These are phyloP conservation scores for Dascyllus trimaculatus DNA, from an alignment of 2,113 vertebrate species.

Conservation along the genomic window DNA sequence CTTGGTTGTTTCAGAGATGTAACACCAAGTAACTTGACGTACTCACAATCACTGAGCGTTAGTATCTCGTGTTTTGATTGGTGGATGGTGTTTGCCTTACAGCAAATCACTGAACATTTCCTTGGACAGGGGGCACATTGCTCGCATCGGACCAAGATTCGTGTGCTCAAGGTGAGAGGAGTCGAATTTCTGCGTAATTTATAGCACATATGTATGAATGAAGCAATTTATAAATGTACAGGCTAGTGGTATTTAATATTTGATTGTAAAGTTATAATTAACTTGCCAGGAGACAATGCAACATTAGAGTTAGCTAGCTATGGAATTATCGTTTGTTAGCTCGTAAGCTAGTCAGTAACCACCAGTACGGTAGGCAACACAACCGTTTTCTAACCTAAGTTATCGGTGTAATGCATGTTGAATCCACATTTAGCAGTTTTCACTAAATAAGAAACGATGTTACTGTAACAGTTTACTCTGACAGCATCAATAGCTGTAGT, in stretches of 20 bases:
- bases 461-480: no score
- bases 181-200: not conserved
- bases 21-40: not conserved
- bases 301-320: not conserved
- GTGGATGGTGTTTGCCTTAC: not conserved
- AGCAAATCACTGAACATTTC: conserved; percentile 63
- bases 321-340: not conserved
- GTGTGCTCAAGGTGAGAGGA: conserved; percentile 80
- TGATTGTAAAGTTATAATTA: not conserved
- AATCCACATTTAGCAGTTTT: not conserved
- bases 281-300: not conserved
- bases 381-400: not conserved
- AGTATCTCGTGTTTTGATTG: conserved; percentile 72
- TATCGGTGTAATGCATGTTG: not conserved
- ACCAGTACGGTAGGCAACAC: not conserved
- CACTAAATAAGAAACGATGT: no score
- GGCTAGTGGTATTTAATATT: no score
- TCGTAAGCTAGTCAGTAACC: not conserved
- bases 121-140: conserved; percentile 6
- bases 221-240: no score
- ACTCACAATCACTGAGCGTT: not conserved
- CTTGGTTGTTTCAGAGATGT: not conserved
- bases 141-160: not conserved
- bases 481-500: no score
- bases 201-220: not conserved